Evolutionary conservation across 2,888 invertebrate species (phyloP), one percentile per base, ranked within the genome.

Genomic region (Altica lythri): DNA sequence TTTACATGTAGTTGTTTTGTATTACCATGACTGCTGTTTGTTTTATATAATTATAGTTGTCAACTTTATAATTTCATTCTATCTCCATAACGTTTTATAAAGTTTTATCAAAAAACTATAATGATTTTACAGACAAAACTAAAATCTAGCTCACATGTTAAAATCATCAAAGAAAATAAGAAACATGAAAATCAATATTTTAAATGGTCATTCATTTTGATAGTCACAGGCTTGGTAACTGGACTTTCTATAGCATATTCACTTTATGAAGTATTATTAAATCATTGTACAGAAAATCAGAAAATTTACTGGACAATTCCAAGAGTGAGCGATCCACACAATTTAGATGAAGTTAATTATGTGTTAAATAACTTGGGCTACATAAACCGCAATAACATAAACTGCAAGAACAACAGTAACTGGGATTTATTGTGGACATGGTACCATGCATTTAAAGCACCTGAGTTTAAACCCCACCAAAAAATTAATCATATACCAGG

Each of bases 401-500:
- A n/a, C n/a, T n/a, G n/a, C n/a, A n/a, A n/a, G n/a, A n/a, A 3
- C 9, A 5, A 13, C 6, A 9, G 9, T 16, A 9, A 34, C 9
- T 34, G 34, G 34, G 34, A 34, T 8, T 5, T 34, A 10, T 9
- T 34, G 9, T 34, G 34, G 34, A 16, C 34, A 3, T 16, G 6
- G 1, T 1, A 16, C 9, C 16, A 9, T 5, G 14, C 34, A 1
- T 34, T 34, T 14, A 9, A 9, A 5, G 34, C 2, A 4, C 16
- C 16, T 34, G 4, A 34, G 5, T 16, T 34, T 13, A 34, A 34
- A 16, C 34, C 34, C 2, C 12, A 34, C 8, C 34, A 34, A 9
- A 34, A 34, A 8, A 16, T 34, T 34, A 34, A 34, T 16, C 34
- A 34, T 16, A 10, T 34, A 9, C 34, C 34, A 34, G 34, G 34